Evolutionary conservation across 2,113 vertebrate species (phyloP), one percentile per base, ranked within the genome.

Genomic region (Ancistrus triradiatus): DNA sequence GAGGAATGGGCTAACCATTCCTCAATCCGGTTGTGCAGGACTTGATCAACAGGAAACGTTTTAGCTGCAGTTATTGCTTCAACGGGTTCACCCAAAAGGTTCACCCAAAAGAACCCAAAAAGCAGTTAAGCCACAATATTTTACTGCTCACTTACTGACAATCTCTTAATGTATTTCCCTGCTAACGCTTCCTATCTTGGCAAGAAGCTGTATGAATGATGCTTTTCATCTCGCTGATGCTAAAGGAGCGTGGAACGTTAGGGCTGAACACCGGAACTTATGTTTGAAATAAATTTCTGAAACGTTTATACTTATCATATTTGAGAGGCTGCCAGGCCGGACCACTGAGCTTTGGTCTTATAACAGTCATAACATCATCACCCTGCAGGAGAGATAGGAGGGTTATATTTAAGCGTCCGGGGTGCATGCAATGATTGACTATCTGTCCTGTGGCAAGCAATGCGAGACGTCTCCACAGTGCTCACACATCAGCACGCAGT

Each of bases 261-360:
- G 1, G 40, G 27, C 6, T 17, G n/a, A n/a, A n/a, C n/a, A n/a
- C n/a, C n/a, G n/a, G n/a, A n/a, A n/a, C n/a, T n/a, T n/a, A n/a
- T n/a, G n/a, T n/a, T n/a, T n/a, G n/a, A n/a, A n/a, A n/a, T n/a
- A n/a, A n/a, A n/a, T n/a, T n/a, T n/a, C n/a, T n/a, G n/a, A n/a
- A n/a, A n/a, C n/a, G n/a, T n/a, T n/a, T n/a, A 66, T 88, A 98
- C 95, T 97, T 85, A 98, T n/a, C 96, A 98, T 84, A 18, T 98
- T n/a, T 98, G 68, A 94, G 86, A 7, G 96, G 96, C 73, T 97
- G 95, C 95, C 94, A 98, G 63, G 96, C 96, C 0, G 96, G 95
- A n/a, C 96, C 96, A 98, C 80, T 98, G 96, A 46, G 95, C 95
- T 84, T 98, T 98, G 35, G 95, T 94, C 83, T 98, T 98, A 98